Base-by-base conservation (phyloP, 2,888 invertebrate species). In the Myathropa florea region DNA sequence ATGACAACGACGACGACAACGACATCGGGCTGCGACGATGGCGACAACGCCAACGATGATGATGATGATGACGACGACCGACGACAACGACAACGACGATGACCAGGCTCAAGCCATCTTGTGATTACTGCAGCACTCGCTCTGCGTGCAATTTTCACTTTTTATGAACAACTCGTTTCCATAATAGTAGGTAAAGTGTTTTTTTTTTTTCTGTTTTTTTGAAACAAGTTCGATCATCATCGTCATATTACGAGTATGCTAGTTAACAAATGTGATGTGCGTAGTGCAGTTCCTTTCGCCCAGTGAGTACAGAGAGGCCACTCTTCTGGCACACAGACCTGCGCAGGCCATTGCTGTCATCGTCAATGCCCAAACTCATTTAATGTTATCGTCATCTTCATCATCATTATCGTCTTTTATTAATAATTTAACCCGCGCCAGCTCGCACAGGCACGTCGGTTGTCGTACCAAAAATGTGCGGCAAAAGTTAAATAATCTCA, bases 81-180 rank as follows among this genome's bases (percentile, higher is more conserved):
- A 33, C 18, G 46, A 46, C 18, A 18, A 46, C 18, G 39, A 46
- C n/a, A 7, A 46, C 7, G 46, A 18, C 46, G 26, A 36, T 46
- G 63, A 26, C 36, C 75, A 71, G 76, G 76, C 87, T 73, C 26
- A 63, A 36, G 61, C 64, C 84, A 78, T 84, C 81, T 81, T 80
- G 77, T 77, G 87, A 83, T 87, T 83, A 83, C 82, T 78, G 53
- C 53, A 57, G 73, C 82, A 67, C 77, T 81, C 78, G 64, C 70
- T 78, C 83, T 86, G 70, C 73, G 82, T 82, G 83, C 83, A 87
- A 84, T 88, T 88, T 88, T 88, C 88, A 88, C 88, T 88, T 88
- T 88, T 88, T 88, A 88, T 88, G 81, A 83, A 80, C 80, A 88
- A 86, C 84, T 88, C 80, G 88, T 83, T 88, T 88, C 84, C 84